Evolutionary conservation across 2,113 vertebrate genomes (phyloP), one percentile per base, ranked within the genome.

Genomic region (Macquaria ambigua): DNA sequence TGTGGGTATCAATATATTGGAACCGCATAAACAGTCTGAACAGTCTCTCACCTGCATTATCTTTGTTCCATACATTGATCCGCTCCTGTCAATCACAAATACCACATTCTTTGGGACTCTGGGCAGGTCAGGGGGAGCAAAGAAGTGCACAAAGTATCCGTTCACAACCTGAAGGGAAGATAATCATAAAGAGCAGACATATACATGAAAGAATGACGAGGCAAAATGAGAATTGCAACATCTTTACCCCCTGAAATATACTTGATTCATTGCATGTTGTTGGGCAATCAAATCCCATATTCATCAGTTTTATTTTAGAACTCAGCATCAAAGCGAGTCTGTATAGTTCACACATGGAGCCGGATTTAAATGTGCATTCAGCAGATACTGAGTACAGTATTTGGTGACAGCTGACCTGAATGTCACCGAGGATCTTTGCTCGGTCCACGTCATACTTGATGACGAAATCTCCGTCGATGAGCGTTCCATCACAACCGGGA

Each of bases 381-480:
- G 39, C 23, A 52, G 56, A 64, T 14, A 39, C 46, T 69, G 21
- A 55, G 23, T 55, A 25, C 21, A 63, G 46, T 46, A 5, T 50
- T 34, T 37, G 5, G n/a, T 53, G 41, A 59, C 23, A 15, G 79
- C 93, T 93, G 82, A 98, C 97, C 96, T 98, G 96, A 71, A 99
- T 93, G 79, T 97, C 96, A 9, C 97, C 97, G 12, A 95, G 68
- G 20, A 84, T 74, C 9, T 66, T 50, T 62, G 91, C 95, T 86
- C 97, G 93, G 11, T 96, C 96, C 80, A 99, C 97, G 8, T 99
- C 98, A 0, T 99, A 99, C 21, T 84, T 97, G 62, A 99, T 94
- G 83, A 82, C 90, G 88, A 99, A 98, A 93, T 98, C 97, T 64
- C 97, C 98, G 61, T 99, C 93, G 55, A 99, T 93, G 66, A 96